A percentile compares a stretch with the other conserved stretches of the same genome.
Evolutionary conservation across 53 echinoderm and acorn worm genomes (phyloP).

Genomic region (Actinopyga echinites): DNA sequence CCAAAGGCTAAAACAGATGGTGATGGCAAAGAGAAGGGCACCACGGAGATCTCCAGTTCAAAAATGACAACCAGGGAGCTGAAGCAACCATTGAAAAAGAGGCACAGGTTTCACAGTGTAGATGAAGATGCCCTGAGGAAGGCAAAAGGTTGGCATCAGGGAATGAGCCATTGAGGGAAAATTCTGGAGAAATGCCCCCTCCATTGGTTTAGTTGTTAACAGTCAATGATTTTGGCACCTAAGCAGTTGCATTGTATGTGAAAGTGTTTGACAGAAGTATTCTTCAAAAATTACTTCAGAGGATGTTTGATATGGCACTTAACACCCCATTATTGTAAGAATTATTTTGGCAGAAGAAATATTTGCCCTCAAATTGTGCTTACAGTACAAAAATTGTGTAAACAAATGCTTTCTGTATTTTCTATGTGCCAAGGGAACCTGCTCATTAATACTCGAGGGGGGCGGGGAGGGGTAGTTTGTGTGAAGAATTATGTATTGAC

Average conservation of each 20-base stretch:
- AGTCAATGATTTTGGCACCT: background rate
- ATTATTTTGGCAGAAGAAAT: too few species aligned
- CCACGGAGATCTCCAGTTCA: background rate
- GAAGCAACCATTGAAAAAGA: slow-evolving; percentile 90
- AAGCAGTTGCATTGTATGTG: background rate
- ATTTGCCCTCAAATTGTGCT: too few species aligned
- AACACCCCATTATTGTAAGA: too few species aligned
- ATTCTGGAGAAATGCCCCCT: background rate
- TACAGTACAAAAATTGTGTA: too few species aligned
- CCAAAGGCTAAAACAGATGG: background rate
- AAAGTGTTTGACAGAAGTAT: too few species aligned
- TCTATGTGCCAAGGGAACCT: too few species aligned
- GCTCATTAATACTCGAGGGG: too few species aligned
- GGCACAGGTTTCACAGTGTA: slow-evolving; percentile 79
- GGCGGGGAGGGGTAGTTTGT: too few species aligned
- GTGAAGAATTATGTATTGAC: too few species aligned
- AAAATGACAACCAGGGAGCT: background rate
- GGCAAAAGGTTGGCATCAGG: background rate
- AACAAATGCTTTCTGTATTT: too few species aligned
- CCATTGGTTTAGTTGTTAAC: background rate
- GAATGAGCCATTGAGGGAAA: background rate
- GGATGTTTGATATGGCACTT: too few species aligned
- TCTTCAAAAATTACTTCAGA: too few species aligned
- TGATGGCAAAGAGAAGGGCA: background rate
- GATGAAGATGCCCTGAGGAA: slow-evolving; percentile 59